Conservation (phyloP, 2,797 vertebrate genomes). For the Mormyrops boulengeri region DNA sequence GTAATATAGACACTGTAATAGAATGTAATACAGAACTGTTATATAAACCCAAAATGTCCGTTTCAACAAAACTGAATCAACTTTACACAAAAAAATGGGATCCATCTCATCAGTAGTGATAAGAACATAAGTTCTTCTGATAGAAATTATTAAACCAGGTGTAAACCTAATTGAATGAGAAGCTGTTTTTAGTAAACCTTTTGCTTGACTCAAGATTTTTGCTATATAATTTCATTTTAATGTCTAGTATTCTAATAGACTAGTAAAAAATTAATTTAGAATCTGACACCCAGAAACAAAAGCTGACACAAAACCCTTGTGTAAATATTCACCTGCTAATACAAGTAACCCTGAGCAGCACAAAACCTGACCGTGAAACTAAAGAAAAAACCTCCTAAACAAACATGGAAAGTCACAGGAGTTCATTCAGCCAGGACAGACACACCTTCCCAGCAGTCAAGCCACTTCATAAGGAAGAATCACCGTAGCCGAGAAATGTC, state of each 20-base stretch:
- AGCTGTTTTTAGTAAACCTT: neutral
- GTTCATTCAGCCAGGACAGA: neutral
- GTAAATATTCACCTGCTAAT: neutral
- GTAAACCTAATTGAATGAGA: neutral
- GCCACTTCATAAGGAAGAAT: neutral
- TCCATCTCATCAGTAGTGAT: neutral
- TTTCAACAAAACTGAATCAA: neutral
- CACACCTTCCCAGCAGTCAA: neutral
- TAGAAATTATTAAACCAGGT: neutral
- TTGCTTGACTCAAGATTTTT: neutral
- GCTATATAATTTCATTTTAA: neutral
- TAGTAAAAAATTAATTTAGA: neutral
- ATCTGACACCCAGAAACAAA: neutral
- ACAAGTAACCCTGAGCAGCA: neutral
- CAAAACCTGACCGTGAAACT: neutral
- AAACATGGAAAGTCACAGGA: neutral
- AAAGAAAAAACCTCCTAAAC: neutral
- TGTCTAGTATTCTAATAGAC: neutral
- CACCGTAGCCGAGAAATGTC: neutral
- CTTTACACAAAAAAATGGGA: neutral
- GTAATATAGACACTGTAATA: neutral
- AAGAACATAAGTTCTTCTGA: neutral
- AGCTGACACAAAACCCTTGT: neutral
- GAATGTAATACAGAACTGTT: neutral
- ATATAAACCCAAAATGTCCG: neutral